Evolutionary conservation across 2,888 invertebrate genomes (phyloP), one percentile per base, ranked within the genome.

Genomic region (Eristalinus sepulchralis): DNA sequence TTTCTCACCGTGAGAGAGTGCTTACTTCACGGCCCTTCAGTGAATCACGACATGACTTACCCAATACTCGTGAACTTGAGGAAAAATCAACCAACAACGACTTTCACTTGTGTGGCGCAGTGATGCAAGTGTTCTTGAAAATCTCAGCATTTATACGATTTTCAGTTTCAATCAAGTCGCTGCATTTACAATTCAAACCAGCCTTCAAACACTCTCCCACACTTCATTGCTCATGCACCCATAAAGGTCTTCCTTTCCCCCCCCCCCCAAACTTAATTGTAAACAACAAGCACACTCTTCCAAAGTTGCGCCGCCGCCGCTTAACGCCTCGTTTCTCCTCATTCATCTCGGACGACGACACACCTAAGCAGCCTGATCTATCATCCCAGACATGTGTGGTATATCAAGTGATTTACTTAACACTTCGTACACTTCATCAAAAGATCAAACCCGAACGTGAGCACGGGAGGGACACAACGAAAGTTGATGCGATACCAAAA

Each of bases 371-470:
- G 6, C n/a, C 17, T 47, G 47, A 47, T 47, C 66, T 66, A 31
- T 66, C 47, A 66, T 66, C 47, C 17, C 24, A 47, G 27, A 47
- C 47, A 66, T 53, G 62, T 68, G 39, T 47, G 39, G 31, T 60
- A 39, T 63, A 33, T 67, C 71, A 72, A 62, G 62, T 57, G 64
- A 66, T 75, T 75, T 75, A 75, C 17, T 57, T 31, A 66, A 47
- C 47, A 47, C 47, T 47, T 17, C 8, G 47, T 47, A 10, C 73
- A 64, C 73, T 64, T 57, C 57, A 64, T 75, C 75, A 39, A 57
- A 55, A 73, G 63, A 73, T 64, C 63, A 64, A 64, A 73, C 34
- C 36, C 57, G 57, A 39, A n/a, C n/a, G 36, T 47, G n/a, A n/a
- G 4, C 5, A 6, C 0, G 47, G 47, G 6, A n/a, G 17, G 4